phyloP scores from a whole-genome alignment of 2,113 vertebrate species.

The Dissostichus mawsoni region DNA sequence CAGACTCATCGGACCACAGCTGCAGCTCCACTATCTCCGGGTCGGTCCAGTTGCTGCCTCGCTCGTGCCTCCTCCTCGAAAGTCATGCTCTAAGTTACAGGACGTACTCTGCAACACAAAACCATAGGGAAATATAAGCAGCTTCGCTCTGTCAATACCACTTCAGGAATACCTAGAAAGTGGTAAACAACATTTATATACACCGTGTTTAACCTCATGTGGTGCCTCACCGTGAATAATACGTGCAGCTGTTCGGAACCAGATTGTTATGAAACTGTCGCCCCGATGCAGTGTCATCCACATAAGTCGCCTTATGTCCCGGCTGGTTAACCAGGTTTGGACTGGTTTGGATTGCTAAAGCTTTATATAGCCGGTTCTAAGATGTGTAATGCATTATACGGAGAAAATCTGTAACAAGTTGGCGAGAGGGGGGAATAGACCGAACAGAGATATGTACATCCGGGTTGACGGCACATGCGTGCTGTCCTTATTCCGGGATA shows the following conservation, averaged over 20 bases:
- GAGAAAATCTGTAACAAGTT: slow-evolving; percentile 43
- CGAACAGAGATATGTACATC: slow-evolving; percentile 81
- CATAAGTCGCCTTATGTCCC: slow-evolving; percentile 23
- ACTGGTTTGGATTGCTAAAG: slow-evolving; percentile 37
- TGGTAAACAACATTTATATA: background rate
- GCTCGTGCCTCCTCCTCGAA: slow-evolving; percentile 88
- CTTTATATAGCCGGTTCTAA: slow-evolving; percentile 43
- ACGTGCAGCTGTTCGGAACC: slow-evolving; percentile 37
- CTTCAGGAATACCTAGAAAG: background rate
- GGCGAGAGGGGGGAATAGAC: slow-evolving; percentile 33
- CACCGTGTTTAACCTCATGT: background rate
- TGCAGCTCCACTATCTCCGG: slow-evolving; percentile 92
- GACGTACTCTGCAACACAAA: slow-evolving; percentile 27
- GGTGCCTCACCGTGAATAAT: slow-evolving; percentile 46
- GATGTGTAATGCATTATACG: background rate
- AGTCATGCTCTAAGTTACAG: slow-evolving; percentile 81
- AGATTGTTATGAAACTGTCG: slow-evolving; percentile 22
- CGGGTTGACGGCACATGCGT: slow-evolving; percentile 92
- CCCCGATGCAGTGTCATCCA: slow-evolving; percentile 19
- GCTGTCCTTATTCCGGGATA: slow-evolving; percentile 92
- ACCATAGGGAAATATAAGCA: background rate
- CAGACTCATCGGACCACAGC: slow-evolving; percentile 89
- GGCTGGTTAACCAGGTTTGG: slow-evolving; percentile 48
- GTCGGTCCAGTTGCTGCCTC: slow-evolving; percentile 93
- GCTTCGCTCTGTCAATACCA: background rate